Evolutionary conservation across 2,888 invertebrate genomes (phyloP).

Genomic region (Leucophenga montana): DNA sequence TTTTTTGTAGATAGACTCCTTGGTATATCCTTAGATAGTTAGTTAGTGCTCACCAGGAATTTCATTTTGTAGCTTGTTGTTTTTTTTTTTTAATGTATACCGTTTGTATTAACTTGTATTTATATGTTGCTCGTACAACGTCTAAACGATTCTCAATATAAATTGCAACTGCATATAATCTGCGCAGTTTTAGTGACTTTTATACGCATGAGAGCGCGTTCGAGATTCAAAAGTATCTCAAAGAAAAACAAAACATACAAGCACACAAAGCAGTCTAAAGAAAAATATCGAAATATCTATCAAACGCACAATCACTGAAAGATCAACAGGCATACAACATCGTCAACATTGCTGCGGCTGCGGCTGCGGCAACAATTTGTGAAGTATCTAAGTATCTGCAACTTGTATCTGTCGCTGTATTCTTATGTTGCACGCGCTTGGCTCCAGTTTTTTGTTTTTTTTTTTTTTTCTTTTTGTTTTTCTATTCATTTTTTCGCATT

Average conservation of each 20-base stretch:
- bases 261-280: constrained; percentile 37
- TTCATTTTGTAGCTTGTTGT: constrained; percentile 54
- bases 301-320: constrained; percentile 42
- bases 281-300: constrained; percentile 24
- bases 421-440: constrained; percentile 43
- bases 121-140: constrained; percentile 23
- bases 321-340: constrained; percentile 19
- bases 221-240: constrained; percentile 27
- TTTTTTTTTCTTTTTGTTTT: background rate
- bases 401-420: constrained; percentile 32
- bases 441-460: background rate
- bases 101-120: background rate
- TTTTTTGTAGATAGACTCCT: background rate
- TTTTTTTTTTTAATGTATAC: constrained; percentile 25
- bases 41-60: constrained; percentile 60
- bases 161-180: constrained; percentile 61
- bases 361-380: constrained; percentile 51
- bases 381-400: constrained; percentile 53
- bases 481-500: background rate
- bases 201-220: constrained; percentile 46
- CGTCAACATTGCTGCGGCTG: constrained; percentile 4
- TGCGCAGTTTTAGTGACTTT: constrained; percentile 59
- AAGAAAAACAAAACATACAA: constrained; percentile 53
- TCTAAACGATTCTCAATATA: constrained; percentile 44
- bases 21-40: background rate